A percentile compares a stretch with the other conserved stretches of the same genome.
Conservation (phyloP, 1,140 invertebrate species). For the Wasmannia auropunctata region DNA sequence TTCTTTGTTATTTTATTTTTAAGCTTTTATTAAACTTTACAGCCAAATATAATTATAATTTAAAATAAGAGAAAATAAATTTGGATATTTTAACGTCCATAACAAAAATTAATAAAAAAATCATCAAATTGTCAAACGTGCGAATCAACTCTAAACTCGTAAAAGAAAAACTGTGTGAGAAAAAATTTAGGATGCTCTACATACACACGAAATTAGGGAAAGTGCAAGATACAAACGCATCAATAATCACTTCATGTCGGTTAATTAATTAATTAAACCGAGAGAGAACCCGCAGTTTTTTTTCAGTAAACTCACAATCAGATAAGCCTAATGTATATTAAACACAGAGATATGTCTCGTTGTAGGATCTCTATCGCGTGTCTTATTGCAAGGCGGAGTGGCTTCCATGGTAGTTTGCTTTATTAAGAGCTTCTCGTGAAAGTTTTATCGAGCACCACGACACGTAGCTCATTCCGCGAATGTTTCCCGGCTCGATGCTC, state of each 20-base stretch:
- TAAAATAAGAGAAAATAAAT: background rate
- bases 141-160: background rate
- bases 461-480: conserved; percentile 30
- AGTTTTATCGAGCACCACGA: conserved; percentile 34
- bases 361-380: background rate
- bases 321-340: background rate
- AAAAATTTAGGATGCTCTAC: background rate
- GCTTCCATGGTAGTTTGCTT: background rate
- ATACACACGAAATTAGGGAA: background rate
- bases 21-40: background rate
- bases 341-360: background rate
- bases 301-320: background rate
- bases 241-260: background rate
- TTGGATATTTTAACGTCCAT: background rate
- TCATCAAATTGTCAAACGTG: background rate
- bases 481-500: conserved; percentile 25
- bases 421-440: conserved; percentile 37
- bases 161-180: background rate
- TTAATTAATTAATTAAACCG: background rate
- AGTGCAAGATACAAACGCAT: background rate
- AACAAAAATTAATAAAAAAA: background rate
- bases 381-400: background rate
- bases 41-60: background rate
- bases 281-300: background rate
- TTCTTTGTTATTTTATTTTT: background rate